These are phyloP conservation scores for Allygus modestus DNA, from an alignment of 2,888 invertebrate species.

Conservation along the genomic window DNA sequence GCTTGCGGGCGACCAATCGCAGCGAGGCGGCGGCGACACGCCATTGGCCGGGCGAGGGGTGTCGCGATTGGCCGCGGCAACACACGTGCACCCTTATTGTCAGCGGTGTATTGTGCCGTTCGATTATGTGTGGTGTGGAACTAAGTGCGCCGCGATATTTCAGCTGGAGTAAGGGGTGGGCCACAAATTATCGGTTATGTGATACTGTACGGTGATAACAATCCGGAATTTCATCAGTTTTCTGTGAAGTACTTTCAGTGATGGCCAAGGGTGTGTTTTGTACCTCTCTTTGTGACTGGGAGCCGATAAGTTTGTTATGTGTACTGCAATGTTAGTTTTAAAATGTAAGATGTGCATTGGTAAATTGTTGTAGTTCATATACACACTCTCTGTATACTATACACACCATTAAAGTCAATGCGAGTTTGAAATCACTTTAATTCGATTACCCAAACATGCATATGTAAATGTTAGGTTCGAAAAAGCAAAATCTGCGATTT, in stretches of 20 bases:
- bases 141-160: slow-evolving; percentile 25
- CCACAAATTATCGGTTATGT: slow-evolving; percentile 43
- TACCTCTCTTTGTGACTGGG: too few relatives aligned
- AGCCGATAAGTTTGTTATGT: too few relatives aligned
- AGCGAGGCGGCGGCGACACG: slow-evolving; percentile 4
- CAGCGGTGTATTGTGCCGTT: slow-evolving; percentile 25
- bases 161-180: slow-evolving; percentile 32
- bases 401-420: too few relatives aligned
- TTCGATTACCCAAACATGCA: too few relatives aligned
- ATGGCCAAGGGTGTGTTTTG: background rate
- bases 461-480: too few relatives aligned
- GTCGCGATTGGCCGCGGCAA: background rate
- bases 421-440: too few relatives aligned
- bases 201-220: background rate
- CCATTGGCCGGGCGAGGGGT: slow-evolving; percentile 60
- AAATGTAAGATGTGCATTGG: too few relatives aligned
- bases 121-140: slow-evolving; percentile 28
- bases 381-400: too few relatives aligned
- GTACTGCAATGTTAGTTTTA: too few relatives aligned
- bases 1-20: slow-evolving; percentile 51
- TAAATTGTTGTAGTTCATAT: too few relatives aligned
- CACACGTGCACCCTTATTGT: slow-evolving; percentile 48
- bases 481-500: too few relatives aligned
- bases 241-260: background rate
- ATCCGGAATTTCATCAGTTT: background rate